Conservation (phyloP, 2,113 vertebrate species). For the Sprattus sprattus region DNA sequence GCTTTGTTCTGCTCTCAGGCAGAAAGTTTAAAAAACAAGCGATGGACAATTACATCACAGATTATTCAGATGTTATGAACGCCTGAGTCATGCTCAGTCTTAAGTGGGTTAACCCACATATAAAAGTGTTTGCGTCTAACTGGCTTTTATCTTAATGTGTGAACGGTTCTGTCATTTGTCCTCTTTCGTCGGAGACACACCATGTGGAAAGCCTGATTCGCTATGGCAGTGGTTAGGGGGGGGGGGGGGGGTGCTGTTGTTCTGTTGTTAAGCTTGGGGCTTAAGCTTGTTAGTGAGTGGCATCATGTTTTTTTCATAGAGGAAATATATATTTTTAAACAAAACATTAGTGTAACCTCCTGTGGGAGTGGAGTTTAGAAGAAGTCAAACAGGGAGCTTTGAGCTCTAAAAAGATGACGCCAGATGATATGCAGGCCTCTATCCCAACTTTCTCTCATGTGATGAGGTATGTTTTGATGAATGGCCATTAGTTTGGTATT, state of each 20-base stretch:
- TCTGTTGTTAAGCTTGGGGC: slow-evolving; percentile 6
- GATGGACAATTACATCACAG: not conserved
- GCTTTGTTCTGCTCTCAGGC: not conserved
- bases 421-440: not conserved
- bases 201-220: not conserved
- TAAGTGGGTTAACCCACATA: not conserved
- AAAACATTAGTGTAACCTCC: slow-evolving; percentile 3
- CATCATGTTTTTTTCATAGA: slow-evolving; percentile 7
- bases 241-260: not conserved
- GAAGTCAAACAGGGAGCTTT: not conserved
- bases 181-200: not conserved
- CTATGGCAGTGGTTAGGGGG: not conserved
- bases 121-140: not conserved
- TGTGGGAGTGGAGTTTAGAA: not conserved
- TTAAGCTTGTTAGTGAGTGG: slow-evolving; percentile 2
- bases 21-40: not conserved
- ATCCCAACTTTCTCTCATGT: not conserved
- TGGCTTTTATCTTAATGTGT: not conserved
- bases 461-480: not conserved
- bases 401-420: slow-evolving; percentile 6
- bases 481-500: not conserved
- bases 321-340: not conserved
- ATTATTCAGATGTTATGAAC: not conserved
- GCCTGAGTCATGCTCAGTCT: not conserved
- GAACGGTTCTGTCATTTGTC: slow-evolving; percentile 6